Conservation (phyloP, 2,113 vertebrate genomes). For the Odontophorus gujanensis region DNA sequence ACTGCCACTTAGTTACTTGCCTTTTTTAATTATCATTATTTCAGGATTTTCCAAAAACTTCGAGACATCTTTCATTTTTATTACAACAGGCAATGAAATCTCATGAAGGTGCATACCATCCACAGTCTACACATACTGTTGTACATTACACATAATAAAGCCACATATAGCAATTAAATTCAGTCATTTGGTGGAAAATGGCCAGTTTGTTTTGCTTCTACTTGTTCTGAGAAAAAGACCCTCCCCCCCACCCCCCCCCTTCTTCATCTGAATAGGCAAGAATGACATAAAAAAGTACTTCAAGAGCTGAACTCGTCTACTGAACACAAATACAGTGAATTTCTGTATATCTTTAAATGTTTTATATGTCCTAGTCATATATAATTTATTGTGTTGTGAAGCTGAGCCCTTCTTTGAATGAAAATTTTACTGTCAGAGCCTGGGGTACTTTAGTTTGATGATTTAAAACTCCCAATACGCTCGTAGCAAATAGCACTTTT, state of each 20-base stretch:
- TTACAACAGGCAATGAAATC: neutral
- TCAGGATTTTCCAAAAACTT: neutral
- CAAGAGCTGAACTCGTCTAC: conserved; percentile 72
- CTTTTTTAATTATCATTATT: neutral
- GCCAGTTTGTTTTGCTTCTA: conserved; percentile 13
- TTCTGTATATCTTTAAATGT: conserved; percentile 86
- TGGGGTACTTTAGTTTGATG: conserved; percentile 81
- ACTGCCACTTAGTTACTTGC: neutral
- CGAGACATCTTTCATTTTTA: neutral
- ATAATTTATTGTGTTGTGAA: conserved; percentile 88
- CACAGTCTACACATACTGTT: neutral
- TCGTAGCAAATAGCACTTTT: conserved; percentile 81
- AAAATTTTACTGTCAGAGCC: conserved; percentile 84
- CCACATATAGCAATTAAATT: conserved; percentile 13
- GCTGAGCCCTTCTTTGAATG: conserved; percentile 84
- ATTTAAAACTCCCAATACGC: conserved; percentile 82
- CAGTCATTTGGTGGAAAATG: neutral
- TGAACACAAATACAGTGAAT: conserved; percentile 77
- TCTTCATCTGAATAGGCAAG: conserved; percentile 68
- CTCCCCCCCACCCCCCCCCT: too few relatives aligned
- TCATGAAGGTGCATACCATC: neutral
- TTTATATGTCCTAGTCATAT: conserved; percentile 84
- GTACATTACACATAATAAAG: neutral
- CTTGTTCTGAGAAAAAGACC: conserved; percentile 19
- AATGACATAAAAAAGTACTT: conserved; percentile 78